Evolutionary conservation across 2,113 vertebrate species (phyloP).

Genomic region (Mixornis gularis): DNA sequence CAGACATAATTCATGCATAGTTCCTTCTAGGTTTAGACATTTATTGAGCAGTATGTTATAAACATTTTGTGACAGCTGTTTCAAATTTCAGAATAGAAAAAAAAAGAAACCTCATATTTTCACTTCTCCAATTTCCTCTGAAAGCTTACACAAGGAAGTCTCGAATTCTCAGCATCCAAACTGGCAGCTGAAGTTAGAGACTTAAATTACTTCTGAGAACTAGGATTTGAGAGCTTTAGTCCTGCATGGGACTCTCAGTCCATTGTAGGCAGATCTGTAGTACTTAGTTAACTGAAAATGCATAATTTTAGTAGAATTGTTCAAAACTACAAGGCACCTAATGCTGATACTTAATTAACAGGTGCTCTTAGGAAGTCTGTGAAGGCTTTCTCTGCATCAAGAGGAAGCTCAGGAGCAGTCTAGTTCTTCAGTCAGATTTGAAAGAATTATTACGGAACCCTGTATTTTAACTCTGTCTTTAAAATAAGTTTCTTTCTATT

Average conservation of each 20-base stretch:
- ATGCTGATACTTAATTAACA: not conserved
- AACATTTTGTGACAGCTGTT: constrained; percentile 49
- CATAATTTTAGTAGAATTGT: not conserved
- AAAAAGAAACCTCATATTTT: not conserved
- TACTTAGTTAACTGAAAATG: not conserved
- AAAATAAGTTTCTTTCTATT: not conserved
- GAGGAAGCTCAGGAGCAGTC: not conserved
- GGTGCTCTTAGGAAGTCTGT: not conserved
- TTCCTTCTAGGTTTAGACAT: constrained; percentile 47
- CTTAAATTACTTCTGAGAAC: not conserved
- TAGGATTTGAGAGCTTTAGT: not conserved
- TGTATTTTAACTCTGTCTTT: not conserved
- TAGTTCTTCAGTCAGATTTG: not conserved
- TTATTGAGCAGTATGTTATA: constrained; percentile 31
- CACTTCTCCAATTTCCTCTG: constrained; percentile 11
- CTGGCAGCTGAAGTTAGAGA: not conserved
- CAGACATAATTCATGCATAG: constrained; percentile 31
- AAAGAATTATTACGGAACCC: not conserved
- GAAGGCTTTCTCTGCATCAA: not conserved
- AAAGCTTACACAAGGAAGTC: constrained; percentile 4
- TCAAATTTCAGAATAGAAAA: constrained; percentile 26
- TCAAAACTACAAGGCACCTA: not conserved
- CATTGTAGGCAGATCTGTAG: not conserved
- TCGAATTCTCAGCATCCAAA: not conserved
- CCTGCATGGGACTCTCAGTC: not conserved